Evolutionary conservation across 2,113 vertebrate species (phyloP), one percentile per base, ranked within the genome.

Genomic region (Notiomystis cincta): DNA sequence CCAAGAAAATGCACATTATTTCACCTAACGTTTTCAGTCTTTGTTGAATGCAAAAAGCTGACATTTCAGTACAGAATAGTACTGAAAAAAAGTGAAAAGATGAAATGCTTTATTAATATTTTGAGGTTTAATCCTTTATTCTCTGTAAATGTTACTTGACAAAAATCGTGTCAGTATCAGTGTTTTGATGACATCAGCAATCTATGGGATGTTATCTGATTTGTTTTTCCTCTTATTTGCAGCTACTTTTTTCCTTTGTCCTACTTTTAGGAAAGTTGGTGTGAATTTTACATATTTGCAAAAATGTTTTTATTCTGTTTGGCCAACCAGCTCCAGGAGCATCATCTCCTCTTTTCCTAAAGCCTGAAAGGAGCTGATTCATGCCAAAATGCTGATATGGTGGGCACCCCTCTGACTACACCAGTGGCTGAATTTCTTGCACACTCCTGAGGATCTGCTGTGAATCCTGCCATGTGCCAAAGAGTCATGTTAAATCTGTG

Each of bases 311-410:
- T 25, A 13, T 88, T 92, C 54, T 69, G 10, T 15, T 11, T 76
- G 31, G 5, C 31, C 24, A 77, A 37, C 18, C 22, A 67, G 8
- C 38, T 60, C 15, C 40, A 56, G 37, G 19, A 38, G 6, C 30
- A 79, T 47, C 1, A 1, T 62, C 21, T 7, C 8, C 13, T 51
- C 13, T 76, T 56, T 77, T 70, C 23, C 30, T 83, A 37, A 53
- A 73, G 40, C 22, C 37, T 77, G 37, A 42, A 48, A 13, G 15
- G 54, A 77, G 6, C 7, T 57, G 28, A 37, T 77, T 17, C 9
- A 10, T 3, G 13, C n/a, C 37, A 70, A 81, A 94, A 77, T 3
- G 1, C 24, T 61, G 27, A 24, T 0, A 0, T 30, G 40, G 14
- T 40, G 51, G 37, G 28, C 3, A 3, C n/a, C 17, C 11, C 23